A percentile compares a stretch with the other conserved stretches of the same genome.
Evolutionary conservation across 37 sponge, comb jelly and placozoan genomes (phyloP).

Genomic region (Cliona cf. orientalis): DNA sequence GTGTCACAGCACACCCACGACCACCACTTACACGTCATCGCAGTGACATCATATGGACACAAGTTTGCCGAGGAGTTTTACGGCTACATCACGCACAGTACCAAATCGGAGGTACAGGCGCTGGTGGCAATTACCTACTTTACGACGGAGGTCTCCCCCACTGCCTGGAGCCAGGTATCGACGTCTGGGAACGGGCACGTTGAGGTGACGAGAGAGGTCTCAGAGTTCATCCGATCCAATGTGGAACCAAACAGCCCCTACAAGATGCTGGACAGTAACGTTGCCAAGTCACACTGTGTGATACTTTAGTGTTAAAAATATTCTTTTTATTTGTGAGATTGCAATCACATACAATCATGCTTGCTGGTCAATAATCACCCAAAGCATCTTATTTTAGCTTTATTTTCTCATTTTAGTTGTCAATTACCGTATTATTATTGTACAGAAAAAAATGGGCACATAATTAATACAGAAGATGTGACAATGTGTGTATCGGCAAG

Average conservation of each 20-base stretch:
- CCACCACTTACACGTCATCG: constrained; percentile 10
- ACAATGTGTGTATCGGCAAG: no score
- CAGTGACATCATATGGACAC: constrained; percentile 33
- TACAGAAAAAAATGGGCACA: no score
- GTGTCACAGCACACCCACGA: constrained; percentile 16
- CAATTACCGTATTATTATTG: no score
- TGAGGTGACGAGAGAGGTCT: constrained; percentile 40
- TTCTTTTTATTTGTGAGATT: no score
- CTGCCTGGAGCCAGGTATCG: constrained; percentile 19
- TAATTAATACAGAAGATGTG: no score
- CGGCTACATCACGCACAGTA: not conserved
- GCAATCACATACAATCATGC: no score
- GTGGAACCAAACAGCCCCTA: constrained; percentile 52
- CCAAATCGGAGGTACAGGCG: not conserved
- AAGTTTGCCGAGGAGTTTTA: constrained; percentile 20
- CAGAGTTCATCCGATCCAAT: constrained; percentile 4
- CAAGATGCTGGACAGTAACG: constrained; percentile 29
- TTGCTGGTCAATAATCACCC: no score
- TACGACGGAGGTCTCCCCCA: constrained; percentile 16
- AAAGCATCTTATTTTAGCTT: no score
- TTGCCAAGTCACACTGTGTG: constrained; percentile 25
- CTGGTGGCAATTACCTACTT: constrained; percentile 38
- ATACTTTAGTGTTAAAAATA: not conserved
- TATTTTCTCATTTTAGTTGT: no score
- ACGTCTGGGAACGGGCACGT: constrained; percentile 32